Evolutionary conservation across 2,888 invertebrate species (phyloP).

Genomic region (Cynaeus angustus): DNA sequence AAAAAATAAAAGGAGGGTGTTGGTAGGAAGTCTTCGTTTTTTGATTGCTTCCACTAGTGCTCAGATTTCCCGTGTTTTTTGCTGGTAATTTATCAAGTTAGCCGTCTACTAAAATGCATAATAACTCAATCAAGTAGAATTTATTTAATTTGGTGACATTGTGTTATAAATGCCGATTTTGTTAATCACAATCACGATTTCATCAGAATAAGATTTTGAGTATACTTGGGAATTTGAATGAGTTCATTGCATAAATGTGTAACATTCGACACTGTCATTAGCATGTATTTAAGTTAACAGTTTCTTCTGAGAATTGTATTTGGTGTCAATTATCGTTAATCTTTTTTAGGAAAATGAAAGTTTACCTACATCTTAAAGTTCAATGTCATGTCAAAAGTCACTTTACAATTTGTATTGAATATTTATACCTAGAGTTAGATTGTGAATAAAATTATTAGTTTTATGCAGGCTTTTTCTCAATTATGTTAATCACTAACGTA

Average conservation of each 20-base stretch:
- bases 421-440: background rate
- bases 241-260: slow-evolving; percentile 1
- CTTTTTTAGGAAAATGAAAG: slow-evolving; percentile 57
- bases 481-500: slow-evolving; percentile 27
- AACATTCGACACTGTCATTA: slow-evolving; percentile 2
- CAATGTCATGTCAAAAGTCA: slow-evolving; percentile 56
- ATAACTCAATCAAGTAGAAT: too few species aligned
- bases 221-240: slow-evolving; percentile 17
- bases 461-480: slow-evolving; percentile 17
- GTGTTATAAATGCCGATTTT: background rate
- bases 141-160: too few species aligned
- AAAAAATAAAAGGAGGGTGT: background rate
- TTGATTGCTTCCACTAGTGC: too few species aligned
- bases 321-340: slow-evolving; percentile 46
- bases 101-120: too few species aligned
- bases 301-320: slow-evolving; percentile 37
- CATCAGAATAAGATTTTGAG: background rate
- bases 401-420: slow-evolving; percentile 21
- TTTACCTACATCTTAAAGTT: slow-evolving; percentile 54
- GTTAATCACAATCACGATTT: background rate
- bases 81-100: too few species aligned
- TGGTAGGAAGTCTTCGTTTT: background rate
- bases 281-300: slow-evolving; percentile 15
- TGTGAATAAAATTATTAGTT: slow-evolving; percentile 17
- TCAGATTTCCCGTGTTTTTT: too few species aligned